These are phyloP conservation scores for Euglossa dilemma DNA, from an alignment of 1,140 invertebrate species.

Conservation along the genomic window DNA sequence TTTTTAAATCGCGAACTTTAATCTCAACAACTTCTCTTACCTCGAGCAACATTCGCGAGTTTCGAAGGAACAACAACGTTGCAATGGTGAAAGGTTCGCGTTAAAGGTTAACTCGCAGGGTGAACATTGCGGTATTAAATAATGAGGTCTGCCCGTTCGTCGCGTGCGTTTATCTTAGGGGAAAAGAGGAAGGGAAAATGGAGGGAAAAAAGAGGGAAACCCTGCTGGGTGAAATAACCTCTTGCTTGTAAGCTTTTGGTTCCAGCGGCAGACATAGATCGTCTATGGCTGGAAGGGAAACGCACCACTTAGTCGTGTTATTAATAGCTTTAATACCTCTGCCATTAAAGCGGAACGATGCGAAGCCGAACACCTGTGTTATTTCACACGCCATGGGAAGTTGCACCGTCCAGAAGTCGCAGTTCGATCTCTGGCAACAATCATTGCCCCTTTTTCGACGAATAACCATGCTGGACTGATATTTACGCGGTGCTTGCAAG, in stretches of 20 bases:
- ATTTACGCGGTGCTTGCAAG: neutral
- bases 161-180: too few relatives aligned
- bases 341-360: conserved; percentile 33
- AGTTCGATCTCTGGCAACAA: neutral
- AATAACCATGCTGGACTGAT: neutral
- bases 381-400: conserved; percentile 17
- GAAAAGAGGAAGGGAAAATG: neutral
- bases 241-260: conserved; percentile 1
- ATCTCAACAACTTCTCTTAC: too few relatives aligned
- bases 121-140: neutral
- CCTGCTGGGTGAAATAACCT: neutral
- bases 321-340: conserved; percentile 47
- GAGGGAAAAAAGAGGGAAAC: neutral
- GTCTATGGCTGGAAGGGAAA: conserved; percentile 26
- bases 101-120: neutral
- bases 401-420: conserved; percentile 16
- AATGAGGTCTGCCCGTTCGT: too few relatives aligned
- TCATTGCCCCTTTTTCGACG: neutral
- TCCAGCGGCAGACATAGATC: neutral
- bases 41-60: too few relatives aligned
- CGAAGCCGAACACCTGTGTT: conserved; percentile 40
- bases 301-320: conserved; percentile 27
- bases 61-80: too few relatives aligned
- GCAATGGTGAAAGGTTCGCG: too few relatives aligned
- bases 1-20: too few relatives aligned